phyloP scores from a whole-genome alignment of 2,113 vertebrate species.

The Uria lomvia region DNA sequence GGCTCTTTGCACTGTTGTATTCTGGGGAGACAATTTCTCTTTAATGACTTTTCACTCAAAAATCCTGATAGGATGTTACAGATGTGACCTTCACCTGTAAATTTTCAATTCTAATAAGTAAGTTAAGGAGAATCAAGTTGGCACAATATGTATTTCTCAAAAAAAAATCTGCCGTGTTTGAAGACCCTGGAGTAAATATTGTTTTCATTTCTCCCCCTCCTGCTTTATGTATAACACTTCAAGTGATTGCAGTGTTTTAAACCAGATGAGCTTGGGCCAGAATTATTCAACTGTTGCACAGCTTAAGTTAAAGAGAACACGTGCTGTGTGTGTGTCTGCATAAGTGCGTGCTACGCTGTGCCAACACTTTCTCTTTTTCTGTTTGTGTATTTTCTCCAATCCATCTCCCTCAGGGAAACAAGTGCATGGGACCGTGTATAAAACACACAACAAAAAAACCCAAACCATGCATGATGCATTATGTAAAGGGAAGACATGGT shows the following conservation, averaged over 20 bases:
- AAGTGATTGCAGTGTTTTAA: neutral
- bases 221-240: neutral
- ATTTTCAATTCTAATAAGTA: neutral
- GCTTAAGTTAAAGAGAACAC: neutral
- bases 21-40: neutral
- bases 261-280: neutral
- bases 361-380: slow-evolving; percentile 1
- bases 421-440: neutral
- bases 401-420: neutral
- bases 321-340: neutral
- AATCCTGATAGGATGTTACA: neutral
- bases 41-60: neutral
- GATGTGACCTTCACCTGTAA: neutral
- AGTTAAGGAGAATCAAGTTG: neutral
- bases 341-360: neutral
- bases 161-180: neutral
- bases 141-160: neutral
- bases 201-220: neutral
- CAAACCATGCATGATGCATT: neutral
- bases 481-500: neutral
- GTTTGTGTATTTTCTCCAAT: neutral
- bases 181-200: neutral
- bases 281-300: neutral
- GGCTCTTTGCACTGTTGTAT: neutral
- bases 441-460: neutral